phyloP scores from a whole-genome alignment of 2,888 invertebrate genomes.

The Xanthostigma xanthostigma region DNA sequence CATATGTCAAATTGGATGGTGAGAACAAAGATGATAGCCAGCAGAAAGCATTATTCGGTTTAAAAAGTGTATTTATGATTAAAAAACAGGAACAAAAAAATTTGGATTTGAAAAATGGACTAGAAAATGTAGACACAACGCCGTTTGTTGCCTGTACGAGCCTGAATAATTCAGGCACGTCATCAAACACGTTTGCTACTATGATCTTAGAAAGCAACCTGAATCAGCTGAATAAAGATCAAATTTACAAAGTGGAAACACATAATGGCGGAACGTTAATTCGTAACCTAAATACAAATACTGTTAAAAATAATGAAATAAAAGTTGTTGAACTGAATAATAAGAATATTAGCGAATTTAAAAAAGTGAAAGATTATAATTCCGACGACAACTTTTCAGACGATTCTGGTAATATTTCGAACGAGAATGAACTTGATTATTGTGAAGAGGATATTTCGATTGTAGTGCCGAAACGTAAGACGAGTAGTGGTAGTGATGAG shows the following conservation, averaged over 20 bases:
- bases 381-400: slow-evolving; percentile 55
- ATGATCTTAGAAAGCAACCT: not conserved
- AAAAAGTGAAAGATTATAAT: slow-evolving; percentile 40
- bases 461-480: not conserved
- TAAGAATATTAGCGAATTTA: slow-evolving; percentile 11
- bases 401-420: slow-evolving; percentile 70
- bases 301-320: not conserved
- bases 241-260: not conserved
- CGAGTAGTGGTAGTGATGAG: slow-evolving; percentile 1
- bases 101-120: not conserved
- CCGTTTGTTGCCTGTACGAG: not conserved
- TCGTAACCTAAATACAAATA: not conserved
- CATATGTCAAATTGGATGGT: not conserved
- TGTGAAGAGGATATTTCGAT: slow-evolving; percentile 11
- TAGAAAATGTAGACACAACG: not conserved
- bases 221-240: not conserved
- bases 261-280: not conserved
- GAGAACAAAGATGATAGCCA: not conserved
- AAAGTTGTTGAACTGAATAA: not conserved
- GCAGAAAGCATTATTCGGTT: not conserved
- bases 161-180: not conserved
- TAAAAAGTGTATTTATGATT: slow-evolving; percentile 1
- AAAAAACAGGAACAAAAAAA: slow-evolving; percentile 1
- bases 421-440: slow-evolving; percentile 40
- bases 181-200: not conserved